Evolutionary conservation across 2,797 vertebrate genomes (phyloP).

Genomic region (Darevskia mixta): DNA sequence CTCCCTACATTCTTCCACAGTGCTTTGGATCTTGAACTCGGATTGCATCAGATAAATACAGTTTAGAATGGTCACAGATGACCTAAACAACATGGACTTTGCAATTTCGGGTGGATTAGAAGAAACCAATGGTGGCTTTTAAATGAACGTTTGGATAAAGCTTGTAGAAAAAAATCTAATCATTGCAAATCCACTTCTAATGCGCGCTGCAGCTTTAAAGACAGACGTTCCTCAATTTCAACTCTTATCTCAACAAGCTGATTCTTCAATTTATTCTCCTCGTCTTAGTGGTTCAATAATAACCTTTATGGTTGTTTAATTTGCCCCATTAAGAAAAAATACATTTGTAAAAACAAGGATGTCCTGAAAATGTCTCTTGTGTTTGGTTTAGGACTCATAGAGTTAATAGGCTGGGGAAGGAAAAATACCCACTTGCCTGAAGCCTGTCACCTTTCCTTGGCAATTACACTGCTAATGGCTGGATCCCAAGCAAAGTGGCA

Average conservation of each 20-base stretch:
- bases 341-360: slow-evolving; percentile 33
- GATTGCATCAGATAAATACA: slow-evolving; percentile 54
- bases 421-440: slow-evolving; percentile 79
- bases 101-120: slow-evolving; percentile 82
- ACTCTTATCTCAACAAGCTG: slow-evolving; percentile 64
- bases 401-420: slow-evolving; percentile 78
- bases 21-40: neutral
- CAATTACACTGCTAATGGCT: slow-evolving; percentile 91
- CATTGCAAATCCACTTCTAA: slow-evolving; percentile 81
- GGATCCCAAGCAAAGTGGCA: slow-evolving; percentile 91
- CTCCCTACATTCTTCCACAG: no score
- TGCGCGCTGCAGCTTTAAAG: slow-evolving; percentile 69
- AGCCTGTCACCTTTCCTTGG: slow-evolving; percentile 97
- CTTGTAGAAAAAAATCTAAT: slow-evolving; percentile 75
- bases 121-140: slow-evolving; percentile 79
- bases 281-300: slow-evolving; percentile 45
- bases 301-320: slow-evolving; percentile 51
- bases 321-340: slow-evolving; percentile 37
- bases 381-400: slow-evolving; percentile 77
- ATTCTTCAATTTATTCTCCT: slow-evolving; percentile 58
- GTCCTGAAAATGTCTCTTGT: slow-evolving; percentile 66
- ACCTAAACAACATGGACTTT: slow-evolving; percentile 73
- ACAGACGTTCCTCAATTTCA: slow-evolving; percentile 62
- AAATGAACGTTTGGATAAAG: slow-evolving; percentile 82
- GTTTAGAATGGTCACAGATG: slow-evolving; percentile 52